Evolutionary conservation across 2,113 vertebrate species (phyloP), one percentile per base, ranked within the genome.

Genomic region (Calypte anna): DNA sequence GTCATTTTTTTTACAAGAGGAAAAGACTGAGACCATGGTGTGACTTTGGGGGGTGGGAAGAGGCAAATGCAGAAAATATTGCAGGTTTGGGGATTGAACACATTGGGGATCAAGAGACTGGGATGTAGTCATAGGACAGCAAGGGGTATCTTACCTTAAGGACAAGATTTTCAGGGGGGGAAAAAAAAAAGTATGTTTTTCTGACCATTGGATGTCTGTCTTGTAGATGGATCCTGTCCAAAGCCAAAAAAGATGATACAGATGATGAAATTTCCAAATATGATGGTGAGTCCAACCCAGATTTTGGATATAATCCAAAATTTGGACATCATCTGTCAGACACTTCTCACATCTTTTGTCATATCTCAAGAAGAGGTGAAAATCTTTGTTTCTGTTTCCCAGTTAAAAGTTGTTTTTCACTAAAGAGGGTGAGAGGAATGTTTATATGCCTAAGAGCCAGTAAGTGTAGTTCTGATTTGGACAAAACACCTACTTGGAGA

Each of bases 261-360:
- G 99, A 99, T 94, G 99, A 99, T 88, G 99, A 99, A 19, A 99
- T 99, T 73, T 98, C 99, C 7, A 99, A 99, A 94, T 99, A 99
- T 4, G 99, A 99, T 50, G 99, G 99, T 99, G 91, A 95, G 98
- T 96, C 66, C 28, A 44, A 15, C 38, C 18, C 55, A 36, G 22
- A 28, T 72, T 95, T 83, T 76, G 23, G 7, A 22, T 58, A 12
- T 13, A 40, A 40, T 40, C 40, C 40, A 40, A 40, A 40, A 40
- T 40, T 40, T 40, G 40, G 40, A 40, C 11, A 40, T 40, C 40
- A 40, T 40, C 40, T 40, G 11, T 40, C 40, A 44, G 23, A 28
- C 64, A 12, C 55, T 91, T 67, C 74, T 90, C 28, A 43, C 86
- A 20, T 44, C 9, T 10, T 48, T 72, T 73, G 44, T 33, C 3